Base-by-base conservation (phyloP, 1,140 invertebrate genomes). In the Prorops nasuta region DNA sequence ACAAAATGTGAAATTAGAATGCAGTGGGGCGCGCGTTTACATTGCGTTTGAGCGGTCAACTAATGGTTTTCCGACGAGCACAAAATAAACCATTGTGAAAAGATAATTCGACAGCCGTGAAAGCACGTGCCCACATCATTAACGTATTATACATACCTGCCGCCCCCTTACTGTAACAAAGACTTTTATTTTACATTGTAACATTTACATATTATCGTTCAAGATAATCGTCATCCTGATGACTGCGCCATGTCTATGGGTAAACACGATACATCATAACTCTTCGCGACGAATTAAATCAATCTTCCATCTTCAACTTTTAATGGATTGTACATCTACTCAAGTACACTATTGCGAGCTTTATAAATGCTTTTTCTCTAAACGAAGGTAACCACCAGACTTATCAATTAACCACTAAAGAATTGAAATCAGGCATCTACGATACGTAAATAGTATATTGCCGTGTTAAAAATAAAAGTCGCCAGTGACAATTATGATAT, bases 61-160 rank as follows among this genome's bases (percentile, higher is more conserved):
- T 62, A 61, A 62, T 62, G 59, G 54, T 61, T 54, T 54, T 40
- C 44, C 59, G 46, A 57, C 49, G 53, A 53, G 54, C 37, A 24
- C 17, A 15, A 28, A 55, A 53, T 54, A 53, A 54, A 47, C 20
- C 44, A 17, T 42, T 37, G 44, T 19, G 20, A 20, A 47, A n/a
- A 37, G 42, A 64, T 66, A 65, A 66, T 66, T 65, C 60, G 60
- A 60, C 52, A 57, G 17, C 53, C 58, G 49, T 58, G 53, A 49
- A 59, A 50, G 47, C 64, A 66, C 64, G 64, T 65, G 64, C 16
- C 63, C 18, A 24, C 35, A 31, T 63, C 64, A 60, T 66, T 64
- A 63, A 52, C 20, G 17, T 44, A 16, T n/a, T 28, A 32, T 28
- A 17, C 28, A 35, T 63, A 64, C 57, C 60, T 60, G 52, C 42